Evolutionary conservation across 2,888 invertebrate species (phyloP).

Genomic region (Phrixothrix hirtus): DNA sequence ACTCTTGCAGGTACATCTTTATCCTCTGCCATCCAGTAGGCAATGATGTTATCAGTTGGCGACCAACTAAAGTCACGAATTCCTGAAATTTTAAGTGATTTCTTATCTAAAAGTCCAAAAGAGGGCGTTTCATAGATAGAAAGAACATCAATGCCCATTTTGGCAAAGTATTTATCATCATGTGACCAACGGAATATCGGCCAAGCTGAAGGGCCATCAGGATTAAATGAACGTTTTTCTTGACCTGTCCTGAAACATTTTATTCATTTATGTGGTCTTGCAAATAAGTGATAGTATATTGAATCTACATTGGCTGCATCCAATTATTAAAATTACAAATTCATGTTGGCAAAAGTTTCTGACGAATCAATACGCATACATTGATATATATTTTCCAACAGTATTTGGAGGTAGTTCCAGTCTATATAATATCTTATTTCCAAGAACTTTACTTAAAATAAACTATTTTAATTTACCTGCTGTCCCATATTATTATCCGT

Average conservation of each 20-base stretch:
- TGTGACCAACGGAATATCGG: slow-evolving; percentile 97
- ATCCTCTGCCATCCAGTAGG: slow-evolving; percentile 98
- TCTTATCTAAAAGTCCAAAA: slow-evolving; percentile 91
- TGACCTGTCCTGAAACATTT: slow-evolving; percentile 69
- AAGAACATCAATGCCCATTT: slow-evolving; percentile 80
- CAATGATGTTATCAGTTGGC: slow-evolving; percentile 92
- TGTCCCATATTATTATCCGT: slow-evolving; percentile 95
- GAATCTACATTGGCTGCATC: too few relatives aligned
- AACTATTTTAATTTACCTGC: slow-evolving; percentile 71
- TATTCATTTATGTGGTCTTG: neutral
- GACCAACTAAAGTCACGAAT: slow-evolving; percentile 98
- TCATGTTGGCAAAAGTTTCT: too few relatives aligned
- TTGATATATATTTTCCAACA: too few relatives aligned
- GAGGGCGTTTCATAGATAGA: slow-evolving; percentile 97
- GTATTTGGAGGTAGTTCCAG: too few relatives aligned
- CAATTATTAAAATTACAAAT: too few relatives aligned
- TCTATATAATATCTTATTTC: too few relatives aligned
- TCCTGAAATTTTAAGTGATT: slow-evolving; percentile 88
- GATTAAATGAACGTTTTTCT: slow-evolving; percentile 88
- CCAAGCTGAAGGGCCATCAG: slow-evolving; percentile 80
- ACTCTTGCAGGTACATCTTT: slow-evolving; percentile 96
- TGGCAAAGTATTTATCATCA: slow-evolving; percentile 93
- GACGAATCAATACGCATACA: too few relatives aligned
- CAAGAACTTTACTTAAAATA: too few relatives aligned
- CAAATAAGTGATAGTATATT: too few relatives aligned